phyloP scores from a whole-genome alignment of 2,113 vertebrate genomes.

The Heteronetta atricapilla region DNA sequence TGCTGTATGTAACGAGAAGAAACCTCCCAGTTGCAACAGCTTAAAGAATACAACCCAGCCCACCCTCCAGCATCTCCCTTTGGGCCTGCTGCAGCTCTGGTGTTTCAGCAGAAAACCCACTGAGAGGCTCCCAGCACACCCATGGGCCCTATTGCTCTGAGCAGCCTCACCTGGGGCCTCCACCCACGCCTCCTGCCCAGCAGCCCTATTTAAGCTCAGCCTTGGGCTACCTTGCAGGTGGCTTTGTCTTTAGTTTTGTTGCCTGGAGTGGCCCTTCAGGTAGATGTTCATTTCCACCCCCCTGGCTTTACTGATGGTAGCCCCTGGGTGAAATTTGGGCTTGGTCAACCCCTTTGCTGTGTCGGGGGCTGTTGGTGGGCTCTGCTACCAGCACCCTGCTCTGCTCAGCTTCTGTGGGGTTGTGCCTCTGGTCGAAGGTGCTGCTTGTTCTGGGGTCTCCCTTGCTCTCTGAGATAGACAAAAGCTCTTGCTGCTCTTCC shows the following conservation, averaged over 20 bases:
- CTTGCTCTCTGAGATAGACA: background rate
- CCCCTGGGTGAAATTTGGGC: background rate
- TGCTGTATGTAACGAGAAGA: background rate
- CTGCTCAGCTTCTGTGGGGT: background rate
- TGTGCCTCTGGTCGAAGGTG: background rate
- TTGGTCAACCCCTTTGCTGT: background rate
- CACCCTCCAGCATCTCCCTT: background rate
- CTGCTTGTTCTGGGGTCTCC: background rate
- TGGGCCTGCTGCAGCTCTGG: background rate
- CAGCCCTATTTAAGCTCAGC: background rate
- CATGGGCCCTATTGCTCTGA: background rate
- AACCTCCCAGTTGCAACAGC: background rate
- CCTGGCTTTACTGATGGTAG: fast-evolving
- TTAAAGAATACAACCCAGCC: background rate
- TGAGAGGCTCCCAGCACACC: background rate
- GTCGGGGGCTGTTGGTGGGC: background rate
- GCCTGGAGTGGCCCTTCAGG: fast-evolving
- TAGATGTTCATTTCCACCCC: fast-evolving
- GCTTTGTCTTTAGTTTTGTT: fast-evolving
- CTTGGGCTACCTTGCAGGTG: fast-evolving
- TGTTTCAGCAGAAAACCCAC: background rate
- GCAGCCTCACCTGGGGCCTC: background rate
- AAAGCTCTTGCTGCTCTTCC: background rate
- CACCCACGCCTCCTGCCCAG: background rate
- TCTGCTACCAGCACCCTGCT: background rate